A percentile compares a stretch with the other conserved stretches of the same genome.
Conservation (phyloP, 2,888 invertebrate species). For the Dasysyrphus albostriatus region DNA sequence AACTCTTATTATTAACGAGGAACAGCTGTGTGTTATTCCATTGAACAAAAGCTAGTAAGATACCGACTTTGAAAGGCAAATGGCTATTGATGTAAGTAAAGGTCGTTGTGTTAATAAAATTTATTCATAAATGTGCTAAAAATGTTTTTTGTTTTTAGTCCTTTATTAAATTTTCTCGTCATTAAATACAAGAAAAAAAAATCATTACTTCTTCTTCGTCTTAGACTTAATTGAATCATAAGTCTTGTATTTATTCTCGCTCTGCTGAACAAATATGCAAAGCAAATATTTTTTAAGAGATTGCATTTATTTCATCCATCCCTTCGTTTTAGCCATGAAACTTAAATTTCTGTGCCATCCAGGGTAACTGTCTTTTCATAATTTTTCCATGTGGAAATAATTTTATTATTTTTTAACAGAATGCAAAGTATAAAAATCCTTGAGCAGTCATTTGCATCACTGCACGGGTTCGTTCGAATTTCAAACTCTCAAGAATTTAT, state of each 20-base stretch:
- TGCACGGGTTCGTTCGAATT: constrained; percentile 33
- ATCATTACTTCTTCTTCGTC: not conserved
- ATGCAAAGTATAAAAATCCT: constrained; percentile 40
- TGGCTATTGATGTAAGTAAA: too few relatives aligned
- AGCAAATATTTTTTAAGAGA: constrained; percentile 58
- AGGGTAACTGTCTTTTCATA: constrained; percentile 60
- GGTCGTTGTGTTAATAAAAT: too few relatives aligned
- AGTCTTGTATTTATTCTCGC: constrained; percentile 66
- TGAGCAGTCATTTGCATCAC: constrained; percentile 60
- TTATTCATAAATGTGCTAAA: too few relatives aligned
- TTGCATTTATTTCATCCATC: constrained; percentile 56
- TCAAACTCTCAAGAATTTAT: constrained; percentile 49
- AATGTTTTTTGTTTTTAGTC: not conserved
- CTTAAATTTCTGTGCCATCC: constrained; percentile 29
- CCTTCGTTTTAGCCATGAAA: constrained; percentile 14
- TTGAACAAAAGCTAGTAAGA: too few relatives aligned
- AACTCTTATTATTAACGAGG: too few relatives aligned
- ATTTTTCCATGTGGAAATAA: constrained; percentile 70
- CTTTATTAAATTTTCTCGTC: not conserved
- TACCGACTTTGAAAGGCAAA: too few relatives aligned
- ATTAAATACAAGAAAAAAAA: not conserved
- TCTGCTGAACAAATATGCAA: constrained; percentile 68
- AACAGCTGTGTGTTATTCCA: too few relatives aligned
- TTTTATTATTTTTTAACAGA: constrained; percentile 72
- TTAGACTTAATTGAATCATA: constrained; percentile 41